Conservation (phyloP, 2,797 vertebrate genomes). For the Diglossa cyanea region DNA sequence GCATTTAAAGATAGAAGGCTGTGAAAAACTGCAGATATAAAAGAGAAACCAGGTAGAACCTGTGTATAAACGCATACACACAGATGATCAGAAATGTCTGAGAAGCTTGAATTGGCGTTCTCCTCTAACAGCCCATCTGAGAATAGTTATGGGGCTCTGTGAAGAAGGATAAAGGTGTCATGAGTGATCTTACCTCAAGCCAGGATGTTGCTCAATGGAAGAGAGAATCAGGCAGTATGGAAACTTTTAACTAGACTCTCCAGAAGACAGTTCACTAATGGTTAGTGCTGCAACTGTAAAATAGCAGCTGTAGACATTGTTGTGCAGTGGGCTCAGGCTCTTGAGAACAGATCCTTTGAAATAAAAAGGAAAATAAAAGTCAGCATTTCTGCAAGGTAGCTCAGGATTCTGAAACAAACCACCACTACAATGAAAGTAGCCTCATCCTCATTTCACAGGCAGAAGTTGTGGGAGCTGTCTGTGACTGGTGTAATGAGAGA, state of each 20-base stretch:
- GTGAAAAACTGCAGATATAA: background rate
- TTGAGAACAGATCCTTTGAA: background rate
- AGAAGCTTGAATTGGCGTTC: background rate
- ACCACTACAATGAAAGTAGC: background rate
- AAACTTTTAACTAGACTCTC: background rate
- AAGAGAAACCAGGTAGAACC: background rate
- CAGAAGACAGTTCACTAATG: background rate
- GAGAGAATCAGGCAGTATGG: background rate
- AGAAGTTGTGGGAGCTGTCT: background rate
- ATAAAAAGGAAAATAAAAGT: background rate
- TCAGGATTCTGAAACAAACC: background rate
- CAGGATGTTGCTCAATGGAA: background rate
- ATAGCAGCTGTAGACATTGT: background rate
- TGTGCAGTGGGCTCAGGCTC: background rate
- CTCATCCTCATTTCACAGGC: background rate
- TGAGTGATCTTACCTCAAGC: background rate
- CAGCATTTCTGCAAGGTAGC: background rate
- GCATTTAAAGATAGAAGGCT: background rate
- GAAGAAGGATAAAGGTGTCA: background rate
- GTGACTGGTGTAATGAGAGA: background rate
- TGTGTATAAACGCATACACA: background rate
- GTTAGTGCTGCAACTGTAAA: conserved; percentile 26
- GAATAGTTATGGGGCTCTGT: background rate
- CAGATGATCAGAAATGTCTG: background rate
- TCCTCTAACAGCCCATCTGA: background rate